Evolutionary conservation across 1,140 invertebrate genomes (phyloP).

Genomic region (Hylaeus volcanicus): DNA sequence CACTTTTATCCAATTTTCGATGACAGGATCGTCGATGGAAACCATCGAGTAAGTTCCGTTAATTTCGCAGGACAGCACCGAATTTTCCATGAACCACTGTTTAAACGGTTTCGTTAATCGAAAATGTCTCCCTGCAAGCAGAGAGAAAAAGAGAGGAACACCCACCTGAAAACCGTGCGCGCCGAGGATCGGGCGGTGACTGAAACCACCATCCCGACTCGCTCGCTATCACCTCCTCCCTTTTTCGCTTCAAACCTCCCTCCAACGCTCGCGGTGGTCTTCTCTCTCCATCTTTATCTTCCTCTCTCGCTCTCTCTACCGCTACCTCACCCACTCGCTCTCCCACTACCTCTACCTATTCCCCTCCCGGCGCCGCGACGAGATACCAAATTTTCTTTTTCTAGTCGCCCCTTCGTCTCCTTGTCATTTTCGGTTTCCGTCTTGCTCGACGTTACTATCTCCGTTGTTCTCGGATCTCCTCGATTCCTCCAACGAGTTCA

Average conservation of each 20-base stretch:
- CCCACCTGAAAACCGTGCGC: constrained; percentile 71
- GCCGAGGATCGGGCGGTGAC: constrained; percentile 79
- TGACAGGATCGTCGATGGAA: background rate
- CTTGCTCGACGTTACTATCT: constrained; percentile 22
- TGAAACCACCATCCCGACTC: constrained; percentile 70
- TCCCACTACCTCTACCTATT: constrained; percentile 5
- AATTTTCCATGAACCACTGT: constrained; percentile 13
- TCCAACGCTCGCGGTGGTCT: background rate
- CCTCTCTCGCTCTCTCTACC: background rate
- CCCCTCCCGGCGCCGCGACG: background rate
- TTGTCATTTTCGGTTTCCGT: background rate
- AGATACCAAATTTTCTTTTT: constrained; percentile 36
- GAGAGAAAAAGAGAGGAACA: constrained; percentile 53
- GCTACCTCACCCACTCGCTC: background rate
- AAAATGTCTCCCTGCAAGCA: constrained; percentile 33
- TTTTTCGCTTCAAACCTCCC: constrained; percentile 34
- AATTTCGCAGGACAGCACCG: background rate
- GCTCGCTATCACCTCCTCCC: constrained; percentile 54
- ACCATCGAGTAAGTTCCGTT: background rate
- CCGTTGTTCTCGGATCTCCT: constrained; percentile 35
- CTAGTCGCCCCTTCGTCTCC: constrained; percentile 2
- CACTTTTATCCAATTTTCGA: constrained; percentile 7
- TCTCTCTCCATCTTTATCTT: too few species aligned
- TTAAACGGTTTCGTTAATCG: constrained; percentile 31
- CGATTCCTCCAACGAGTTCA: background rate